These are phyloP conservation scores for Amblyornis subalaris DNA, from an alignment of 2,113 vertebrate genomes.

Conservation along the genomic window DNA sequence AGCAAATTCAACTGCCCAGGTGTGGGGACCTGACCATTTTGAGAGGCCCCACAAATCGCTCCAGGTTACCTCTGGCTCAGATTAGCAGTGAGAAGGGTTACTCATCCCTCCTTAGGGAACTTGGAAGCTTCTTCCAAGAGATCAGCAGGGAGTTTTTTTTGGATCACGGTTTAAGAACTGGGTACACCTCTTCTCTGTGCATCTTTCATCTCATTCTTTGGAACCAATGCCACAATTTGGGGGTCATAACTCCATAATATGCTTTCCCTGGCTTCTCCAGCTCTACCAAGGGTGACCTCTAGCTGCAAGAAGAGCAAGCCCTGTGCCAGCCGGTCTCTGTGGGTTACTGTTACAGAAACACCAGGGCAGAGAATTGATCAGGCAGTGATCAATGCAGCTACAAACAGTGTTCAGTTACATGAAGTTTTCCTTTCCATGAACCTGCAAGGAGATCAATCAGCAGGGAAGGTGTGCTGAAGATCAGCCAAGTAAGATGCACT, in stretches of 20 bases:
- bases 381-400: background rate
- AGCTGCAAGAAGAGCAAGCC: background rate
- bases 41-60: background rate
- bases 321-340: too few relatives aligned
- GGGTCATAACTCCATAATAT: background rate
- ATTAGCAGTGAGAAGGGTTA: background rate
- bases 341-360: background rate
- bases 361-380: background rate
- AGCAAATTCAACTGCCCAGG: background rate
- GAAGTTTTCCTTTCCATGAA: background rate
- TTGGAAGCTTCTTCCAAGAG: background rate
- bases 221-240: background rate
- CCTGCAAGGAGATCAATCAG: background rate
- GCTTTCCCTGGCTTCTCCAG: background rate
- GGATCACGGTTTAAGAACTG: background rate
- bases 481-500: background rate
- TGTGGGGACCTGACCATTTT: background rate
- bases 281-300: background rate
- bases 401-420: background rate
- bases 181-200: background rate
- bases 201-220: background rate
- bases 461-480: background rate
- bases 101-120: background rate
- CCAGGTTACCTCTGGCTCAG: background rate
- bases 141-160: background rate